Evolutionary conservation across 1,140 invertebrate genomes (phyloP).

Genomic region (Anoplolepis gracilipes): DNA sequence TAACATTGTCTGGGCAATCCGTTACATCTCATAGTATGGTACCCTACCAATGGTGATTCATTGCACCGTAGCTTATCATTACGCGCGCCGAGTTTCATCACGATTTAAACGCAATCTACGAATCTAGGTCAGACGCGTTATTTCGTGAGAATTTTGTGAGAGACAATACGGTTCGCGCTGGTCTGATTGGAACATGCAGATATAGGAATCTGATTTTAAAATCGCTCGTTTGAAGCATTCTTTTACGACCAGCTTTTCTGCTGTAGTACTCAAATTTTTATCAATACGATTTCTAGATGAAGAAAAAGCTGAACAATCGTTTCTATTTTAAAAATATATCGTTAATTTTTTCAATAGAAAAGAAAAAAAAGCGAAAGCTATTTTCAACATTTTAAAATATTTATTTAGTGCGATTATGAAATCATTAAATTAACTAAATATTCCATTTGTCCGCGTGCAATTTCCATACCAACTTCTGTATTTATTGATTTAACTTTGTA

Average conservation of each 20-base stretch:
- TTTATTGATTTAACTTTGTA: background rate
- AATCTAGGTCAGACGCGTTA: constrained; percentile 65
- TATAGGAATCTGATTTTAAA: background rate
- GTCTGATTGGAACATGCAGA: constrained; percentile 29
- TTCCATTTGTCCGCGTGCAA: background rate
- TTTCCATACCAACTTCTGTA: no score
- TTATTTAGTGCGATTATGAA: background rate
- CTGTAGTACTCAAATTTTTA: background rate
- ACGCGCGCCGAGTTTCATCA: constrained; percentile 60
- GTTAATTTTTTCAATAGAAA: background rate
- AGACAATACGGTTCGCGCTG: constrained; percentile 41
- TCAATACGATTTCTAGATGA: background rate
- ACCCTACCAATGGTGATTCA: background rate
- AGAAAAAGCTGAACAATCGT: background rate
- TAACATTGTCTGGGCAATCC: background rate
- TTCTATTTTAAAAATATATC: background rate
- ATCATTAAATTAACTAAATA: background rate
- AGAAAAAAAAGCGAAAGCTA: background rate
- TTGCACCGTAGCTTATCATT: constrained; percentile 42
- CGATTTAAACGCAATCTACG: constrained; percentile 62
- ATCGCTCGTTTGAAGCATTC: background rate
- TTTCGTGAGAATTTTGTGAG: constrained; percentile 57
- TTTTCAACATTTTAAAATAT: background rate
- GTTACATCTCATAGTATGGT: background rate
- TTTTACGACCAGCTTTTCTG: background rate